phyloP scores from a whole-genome alignment of 2,888 invertebrate genomes.

The Lepidonotus clava region DNA sequence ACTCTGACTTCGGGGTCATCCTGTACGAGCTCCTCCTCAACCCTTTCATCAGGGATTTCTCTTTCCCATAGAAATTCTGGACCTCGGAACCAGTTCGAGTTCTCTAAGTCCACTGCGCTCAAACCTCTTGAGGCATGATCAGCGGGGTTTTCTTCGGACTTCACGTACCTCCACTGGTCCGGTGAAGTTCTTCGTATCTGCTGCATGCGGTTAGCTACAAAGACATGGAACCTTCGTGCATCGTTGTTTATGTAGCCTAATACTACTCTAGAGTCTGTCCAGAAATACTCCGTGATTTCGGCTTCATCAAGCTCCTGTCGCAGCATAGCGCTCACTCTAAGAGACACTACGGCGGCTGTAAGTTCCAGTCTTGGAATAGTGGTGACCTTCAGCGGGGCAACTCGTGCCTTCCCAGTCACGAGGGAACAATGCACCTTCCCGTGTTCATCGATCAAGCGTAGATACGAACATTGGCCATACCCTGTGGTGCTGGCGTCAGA shows the following conservation, averaged over 20 bases:
- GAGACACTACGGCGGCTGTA: slow-evolving; percentile 54
- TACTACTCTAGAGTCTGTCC: slow-evolving; percentile 60
- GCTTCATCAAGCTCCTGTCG: slow-evolving; percentile 50
- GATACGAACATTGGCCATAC: slow-evolving; percentile 57
- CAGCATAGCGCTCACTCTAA: slow-evolving; percentile 52
- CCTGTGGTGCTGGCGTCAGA: slow-evolving; percentile 57
- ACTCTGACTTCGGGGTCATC: slow-evolving; percentile 50
- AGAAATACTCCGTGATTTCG: slow-evolving; percentile 54
- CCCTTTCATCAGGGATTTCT: neutral
- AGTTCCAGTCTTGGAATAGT: slow-evolving; percentile 60
- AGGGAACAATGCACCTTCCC: slow-evolving; percentile 55
- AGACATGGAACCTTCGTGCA: slow-evolving; percentile 66
- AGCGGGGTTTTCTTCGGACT: slow-evolving; percentile 71
- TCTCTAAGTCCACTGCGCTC: slow-evolving; percentile 55
- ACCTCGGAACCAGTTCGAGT: slow-evolving; percentile 55
- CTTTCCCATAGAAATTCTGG: slow-evolving; percentile 59
- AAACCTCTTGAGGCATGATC: slow-evolving; percentile 68
- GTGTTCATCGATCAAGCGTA: slow-evolving; percentile 18
- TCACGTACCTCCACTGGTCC: slow-evolving; percentile 68
- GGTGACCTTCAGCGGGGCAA: slow-evolving; percentile 50
- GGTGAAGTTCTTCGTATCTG: slow-evolving; percentile 63
- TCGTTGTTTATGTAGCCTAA: slow-evolving; percentile 60
- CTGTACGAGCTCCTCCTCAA: neutral
- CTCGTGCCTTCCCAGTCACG: slow-evolving; percentile 55
- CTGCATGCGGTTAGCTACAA: slow-evolving; percentile 67